These are phyloP conservation scores for Ceratosolen fusciceps DNA, from an alignment of 1,140 invertebrate species.

Conservation along the genomic window DNA sequence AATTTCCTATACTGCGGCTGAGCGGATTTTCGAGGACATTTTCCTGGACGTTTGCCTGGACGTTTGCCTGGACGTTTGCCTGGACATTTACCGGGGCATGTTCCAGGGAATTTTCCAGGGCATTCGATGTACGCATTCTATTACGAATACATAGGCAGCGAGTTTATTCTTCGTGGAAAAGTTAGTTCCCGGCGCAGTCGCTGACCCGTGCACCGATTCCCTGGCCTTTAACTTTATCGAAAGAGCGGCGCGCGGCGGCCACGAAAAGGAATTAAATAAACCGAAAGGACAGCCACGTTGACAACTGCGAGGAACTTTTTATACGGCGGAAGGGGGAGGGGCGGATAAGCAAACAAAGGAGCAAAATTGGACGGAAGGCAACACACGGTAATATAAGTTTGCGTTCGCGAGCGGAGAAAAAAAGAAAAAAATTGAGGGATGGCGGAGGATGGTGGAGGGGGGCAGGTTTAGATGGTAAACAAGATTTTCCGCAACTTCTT, in stretches of 20 bases:
- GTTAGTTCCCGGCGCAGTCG: background rate
- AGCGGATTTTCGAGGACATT: background rate
- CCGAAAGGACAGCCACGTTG: background rate
- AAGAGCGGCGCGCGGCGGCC: background rate
- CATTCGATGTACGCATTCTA: background rate
- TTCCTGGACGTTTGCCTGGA: too few species aligned
- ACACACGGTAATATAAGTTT: background rate
- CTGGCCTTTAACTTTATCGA: conserved; percentile 22
- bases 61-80: too few species aligned
- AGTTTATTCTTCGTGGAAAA: conserved; percentile 12
- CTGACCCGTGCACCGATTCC: conserved; percentile 22
- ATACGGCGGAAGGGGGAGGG: background rate
- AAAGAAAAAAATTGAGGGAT: too few species aligned
- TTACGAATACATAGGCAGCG: conserved; percentile 2
- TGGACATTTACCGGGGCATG: too few species aligned
- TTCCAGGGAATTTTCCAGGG: too few species aligned
- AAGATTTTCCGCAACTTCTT: background rate
- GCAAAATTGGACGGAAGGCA: background rate
- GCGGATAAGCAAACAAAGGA: too few species aligned
- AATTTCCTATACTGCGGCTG: background rate
- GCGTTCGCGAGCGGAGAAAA: background rate
- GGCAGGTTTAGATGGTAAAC: background rate
- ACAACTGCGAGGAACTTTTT: background rate
- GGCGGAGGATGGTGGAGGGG: background rate
- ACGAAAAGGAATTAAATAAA: background rate